phyloP scores from a whole-genome alignment of 2,113 vertebrate species.

The Archilochus colubris region DNA sequence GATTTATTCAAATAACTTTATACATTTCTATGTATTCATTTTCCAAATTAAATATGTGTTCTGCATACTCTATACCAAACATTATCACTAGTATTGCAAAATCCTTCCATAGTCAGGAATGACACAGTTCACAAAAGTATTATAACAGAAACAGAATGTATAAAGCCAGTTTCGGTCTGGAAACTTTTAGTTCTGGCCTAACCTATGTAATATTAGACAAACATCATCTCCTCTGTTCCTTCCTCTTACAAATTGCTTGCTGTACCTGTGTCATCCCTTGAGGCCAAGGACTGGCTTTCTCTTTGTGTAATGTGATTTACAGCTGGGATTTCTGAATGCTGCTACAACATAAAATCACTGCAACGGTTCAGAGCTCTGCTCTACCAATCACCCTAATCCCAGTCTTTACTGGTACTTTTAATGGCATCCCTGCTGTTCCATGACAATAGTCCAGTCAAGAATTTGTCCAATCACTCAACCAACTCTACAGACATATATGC shows the following conservation, averaged over 20 bases:
- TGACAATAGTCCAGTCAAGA: slow-evolving; percentile 1
- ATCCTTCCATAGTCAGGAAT: neutral
- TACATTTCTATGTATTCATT: neutral
- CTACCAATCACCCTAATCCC: slow-evolving; percentile 22
- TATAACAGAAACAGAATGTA: neutral
- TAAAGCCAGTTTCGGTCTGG: neutral
- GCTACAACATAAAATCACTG: slow-evolving; percentile 28
- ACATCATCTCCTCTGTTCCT: neutral
- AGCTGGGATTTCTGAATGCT: slow-evolving; percentile 35
- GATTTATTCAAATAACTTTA: neutral
- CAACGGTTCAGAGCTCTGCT: neutral
- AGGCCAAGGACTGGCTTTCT: slow-evolving; percentile 10
- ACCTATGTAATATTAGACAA: neutral
- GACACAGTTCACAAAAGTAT: neutral
- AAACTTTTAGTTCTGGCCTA: neutral
- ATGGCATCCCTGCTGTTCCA: slow-evolving; percentile 30
- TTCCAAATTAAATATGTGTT: neutral
- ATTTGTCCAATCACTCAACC: neutral
- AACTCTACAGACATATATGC: neutral
- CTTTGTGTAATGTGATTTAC: slow-evolving; percentile 52
- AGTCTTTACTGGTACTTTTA: slow-evolving; percentile 10
- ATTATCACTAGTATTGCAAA: neutral
- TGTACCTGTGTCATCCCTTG: slow-evolving; percentile 47
- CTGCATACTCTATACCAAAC: neutral
- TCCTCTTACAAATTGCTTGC: slow-evolving; percentile 38